Evolutionary conservation across 2,888 invertebrate species (phyloP).

Genomic region (Drosophila nr. fundita): DNA sequence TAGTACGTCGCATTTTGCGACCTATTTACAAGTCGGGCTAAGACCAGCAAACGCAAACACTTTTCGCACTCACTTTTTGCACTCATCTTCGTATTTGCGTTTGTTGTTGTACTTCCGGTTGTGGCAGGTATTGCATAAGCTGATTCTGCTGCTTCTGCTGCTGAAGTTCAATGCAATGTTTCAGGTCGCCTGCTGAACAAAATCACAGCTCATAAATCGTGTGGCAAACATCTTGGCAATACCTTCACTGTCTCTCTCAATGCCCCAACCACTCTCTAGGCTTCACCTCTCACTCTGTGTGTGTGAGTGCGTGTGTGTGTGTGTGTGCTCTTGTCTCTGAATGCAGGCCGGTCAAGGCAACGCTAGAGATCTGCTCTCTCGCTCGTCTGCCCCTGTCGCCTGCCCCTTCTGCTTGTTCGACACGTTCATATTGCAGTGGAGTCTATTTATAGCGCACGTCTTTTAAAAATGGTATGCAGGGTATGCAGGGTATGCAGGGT

Average conservation of each 20-base stretch:
- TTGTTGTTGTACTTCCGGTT: slow-evolving; percentile 41
- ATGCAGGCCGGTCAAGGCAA: slow-evolving; percentile 70
- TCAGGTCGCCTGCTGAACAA: slow-evolving; percentile 38
- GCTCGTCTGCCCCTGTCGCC: slow-evolving; percentile 13
- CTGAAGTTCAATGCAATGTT: slow-evolving; percentile 71
- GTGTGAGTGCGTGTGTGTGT: slow-evolving; percentile 3
- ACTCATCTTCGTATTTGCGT: slow-evolving; percentile 20
- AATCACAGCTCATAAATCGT: slow-evolving; percentile 58
- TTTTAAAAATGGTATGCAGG: slow-evolving; percentile 22
- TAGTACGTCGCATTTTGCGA: slow-evolving; percentile 56
- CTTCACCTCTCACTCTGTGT: slow-evolving; percentile 11
- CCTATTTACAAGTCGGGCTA: slow-evolving; percentile 59
- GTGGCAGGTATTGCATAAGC: slow-evolving; percentile 60
- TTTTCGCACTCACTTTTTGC: slow-evolving; percentile 13
- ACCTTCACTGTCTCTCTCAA: background rate
- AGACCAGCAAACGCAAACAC: slow-evolving; percentile 13
- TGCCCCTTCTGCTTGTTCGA: slow-evolving; percentile 31
- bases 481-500: background rate
- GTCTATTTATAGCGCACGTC: slow-evolving; percentile 54
- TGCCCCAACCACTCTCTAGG: background rate
- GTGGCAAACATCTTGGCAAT: slow-evolving; percentile 26
- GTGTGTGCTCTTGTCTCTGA: slow-evolving; percentile 28
- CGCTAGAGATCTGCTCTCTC: slow-evolving; percentile 33
- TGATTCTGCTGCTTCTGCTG: slow-evolving; percentile 8
- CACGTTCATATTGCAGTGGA: slow-evolving; percentile 44